phyloP scores from a whole-genome alignment of 2,888 invertebrate genomes.

The Trachelus iudaicus region DNA sequence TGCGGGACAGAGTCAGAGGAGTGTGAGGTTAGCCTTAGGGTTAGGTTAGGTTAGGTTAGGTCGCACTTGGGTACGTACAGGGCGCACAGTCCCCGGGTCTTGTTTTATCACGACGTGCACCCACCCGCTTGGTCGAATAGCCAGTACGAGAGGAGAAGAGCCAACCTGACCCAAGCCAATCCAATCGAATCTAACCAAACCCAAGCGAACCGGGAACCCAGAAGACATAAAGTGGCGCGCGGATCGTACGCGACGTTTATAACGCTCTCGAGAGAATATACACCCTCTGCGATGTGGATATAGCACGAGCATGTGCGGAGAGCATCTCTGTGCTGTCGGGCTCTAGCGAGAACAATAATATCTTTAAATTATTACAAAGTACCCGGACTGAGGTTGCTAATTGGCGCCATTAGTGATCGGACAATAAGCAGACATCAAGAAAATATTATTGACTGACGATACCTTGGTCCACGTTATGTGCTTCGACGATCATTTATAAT shows the following conservation, averaged over 20 bases:
- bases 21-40: neutral
- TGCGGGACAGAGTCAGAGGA: neutral
- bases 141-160: neutral
- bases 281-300: conserved; percentile 7
- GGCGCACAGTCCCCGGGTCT: conserved; percentile 4
- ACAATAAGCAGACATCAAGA: neutral
- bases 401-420: conserved; percentile 19
- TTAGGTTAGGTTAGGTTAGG: neutral
- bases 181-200: neutral
- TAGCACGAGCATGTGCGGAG: conserved; percentile 4
- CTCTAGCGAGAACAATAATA: conserved; percentile 20
- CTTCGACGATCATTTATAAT: neutral
- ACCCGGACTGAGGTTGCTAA: conserved; percentile 12
- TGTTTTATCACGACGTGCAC: conserved; percentile 1
- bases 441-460: too few relatives aligned
- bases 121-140: neutral
- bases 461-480: neutral
- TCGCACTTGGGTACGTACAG: neutral
- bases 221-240: conserved; percentile 30
- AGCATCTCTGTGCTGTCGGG: conserved; percentile 1
- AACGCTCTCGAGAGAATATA: conserved; percentile 26
- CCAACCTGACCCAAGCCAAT: neutral
- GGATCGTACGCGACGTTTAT: conserved; percentile 31
- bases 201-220: conserved; percentile 15
- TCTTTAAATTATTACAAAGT: conserved; percentile 28